Conservation (phyloP, 2,888 invertebrate species). For the Phorcus lineatus region DNA sequence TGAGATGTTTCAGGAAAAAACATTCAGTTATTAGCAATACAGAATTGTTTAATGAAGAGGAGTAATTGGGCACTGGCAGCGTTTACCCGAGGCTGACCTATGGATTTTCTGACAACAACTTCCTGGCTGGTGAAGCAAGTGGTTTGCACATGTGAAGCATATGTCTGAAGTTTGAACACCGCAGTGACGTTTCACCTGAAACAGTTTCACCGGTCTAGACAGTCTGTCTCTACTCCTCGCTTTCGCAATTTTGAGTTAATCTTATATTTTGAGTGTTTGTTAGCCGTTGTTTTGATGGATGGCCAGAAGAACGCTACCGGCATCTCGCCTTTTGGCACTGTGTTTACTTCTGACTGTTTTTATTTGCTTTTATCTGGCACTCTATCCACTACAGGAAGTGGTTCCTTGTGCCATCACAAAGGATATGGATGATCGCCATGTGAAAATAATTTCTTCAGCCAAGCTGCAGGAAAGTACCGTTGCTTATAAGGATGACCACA, state of each 20-base stretch:
- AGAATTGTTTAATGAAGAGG: too few species aligned
- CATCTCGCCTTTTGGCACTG: constrained; percentile 21
- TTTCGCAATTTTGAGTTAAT: neutral
- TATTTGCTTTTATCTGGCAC: constrained; percentile 26
- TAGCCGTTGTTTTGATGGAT: constrained; percentile 29
- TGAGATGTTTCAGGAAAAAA: too few species aligned
- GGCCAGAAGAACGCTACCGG: constrained; percentile 27
- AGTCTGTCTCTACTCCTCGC: too few species aligned
- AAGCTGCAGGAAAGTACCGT: neutral
- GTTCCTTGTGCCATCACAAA: neutral
- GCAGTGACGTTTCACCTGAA: too few species aligned
- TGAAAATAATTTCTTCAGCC: neutral
- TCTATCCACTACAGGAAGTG: constrained; percentile 31
- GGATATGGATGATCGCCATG: neutral
- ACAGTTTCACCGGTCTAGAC: too few species aligned
- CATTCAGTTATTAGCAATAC: too few species aligned
- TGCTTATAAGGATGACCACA: constrained; percentile 43
- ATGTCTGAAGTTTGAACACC: constrained; percentile 1
- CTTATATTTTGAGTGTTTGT: neutral
- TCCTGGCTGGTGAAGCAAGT: too few species aligned
- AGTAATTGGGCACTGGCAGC: too few species aligned
- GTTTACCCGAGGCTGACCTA: too few species aligned
- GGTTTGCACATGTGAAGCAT: neutral
- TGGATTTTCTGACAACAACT: too few species aligned
- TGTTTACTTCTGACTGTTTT: constrained; percentile 30